phyloP scores from a whole-genome alignment of 64 coral and sea anemone genomes.

The Montipora efflorescens region DNA sequence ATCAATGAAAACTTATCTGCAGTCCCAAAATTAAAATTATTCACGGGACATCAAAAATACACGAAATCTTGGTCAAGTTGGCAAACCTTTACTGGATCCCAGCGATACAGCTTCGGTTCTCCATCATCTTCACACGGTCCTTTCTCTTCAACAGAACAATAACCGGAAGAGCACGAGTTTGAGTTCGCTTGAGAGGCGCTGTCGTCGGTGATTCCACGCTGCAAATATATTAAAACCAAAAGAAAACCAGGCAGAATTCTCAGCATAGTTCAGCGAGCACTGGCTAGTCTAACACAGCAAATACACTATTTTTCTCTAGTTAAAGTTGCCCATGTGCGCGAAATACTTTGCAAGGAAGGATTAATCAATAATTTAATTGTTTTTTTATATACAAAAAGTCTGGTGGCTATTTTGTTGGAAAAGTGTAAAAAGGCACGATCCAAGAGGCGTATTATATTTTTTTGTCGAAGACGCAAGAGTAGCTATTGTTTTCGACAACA shows the following conservation, averaged over 20 bases:
- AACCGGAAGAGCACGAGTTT: slow-evolving; percentile 1
- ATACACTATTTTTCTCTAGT: not conserved
- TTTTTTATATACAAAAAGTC: slow-evolving; percentile 11
- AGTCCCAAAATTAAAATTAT: too few species aligned
- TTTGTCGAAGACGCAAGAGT: not conserved
- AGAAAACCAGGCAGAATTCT: not conserved
- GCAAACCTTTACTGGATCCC: slow-evolving; percentile 76
- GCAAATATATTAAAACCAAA: not conserved
- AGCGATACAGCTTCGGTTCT: slow-evolving; percentile 46
- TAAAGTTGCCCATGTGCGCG: not conserved
- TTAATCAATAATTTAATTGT: not conserved
- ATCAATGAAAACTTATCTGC: too few species aligned
- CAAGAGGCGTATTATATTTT: not conserved
- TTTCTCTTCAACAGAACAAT: slow-evolving; percentile 44
- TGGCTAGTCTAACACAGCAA: not conserved
- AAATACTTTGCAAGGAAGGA: not conserved
- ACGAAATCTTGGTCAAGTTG: too few species aligned
- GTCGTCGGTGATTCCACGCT: not conserved
- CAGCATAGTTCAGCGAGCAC: not conserved
- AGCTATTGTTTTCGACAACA: not conserved
- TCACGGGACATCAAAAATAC: too few species aligned
- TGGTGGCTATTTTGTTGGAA: slow-evolving; percentile 14
- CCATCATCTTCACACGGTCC: slow-evolving; percentile 69
- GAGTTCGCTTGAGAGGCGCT: not conserved
- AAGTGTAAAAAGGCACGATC: not conserved